phyloP scores from a whole-genome alignment of 2,888 invertebrate species.

The Phyllotreta cruciferae region DNA sequence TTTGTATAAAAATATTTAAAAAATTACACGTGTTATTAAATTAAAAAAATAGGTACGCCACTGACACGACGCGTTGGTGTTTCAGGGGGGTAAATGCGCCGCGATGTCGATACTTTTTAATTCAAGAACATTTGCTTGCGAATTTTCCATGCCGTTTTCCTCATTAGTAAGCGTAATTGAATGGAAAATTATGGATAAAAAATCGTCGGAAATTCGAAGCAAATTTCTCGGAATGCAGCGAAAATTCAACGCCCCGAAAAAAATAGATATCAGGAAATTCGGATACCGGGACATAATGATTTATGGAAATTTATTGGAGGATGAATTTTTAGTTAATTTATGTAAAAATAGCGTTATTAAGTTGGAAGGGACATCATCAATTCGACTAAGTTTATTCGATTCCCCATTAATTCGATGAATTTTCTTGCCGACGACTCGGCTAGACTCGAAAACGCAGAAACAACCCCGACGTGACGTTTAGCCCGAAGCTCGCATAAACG shows the following conservation, averaged over 20 bases:
- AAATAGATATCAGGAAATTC: neutral
- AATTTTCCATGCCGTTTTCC: constrained; percentile 12
- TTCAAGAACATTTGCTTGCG: constrained; percentile 13
- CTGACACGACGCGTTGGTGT: neutral
- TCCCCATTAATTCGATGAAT: too few species aligned
- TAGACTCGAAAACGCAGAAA: constrained; percentile 1
- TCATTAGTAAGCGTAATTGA: constrained; percentile 12
- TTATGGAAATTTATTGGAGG: too few species aligned
- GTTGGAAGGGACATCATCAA: too few species aligned
- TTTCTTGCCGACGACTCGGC: too few species aligned
- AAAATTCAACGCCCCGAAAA: neutral
- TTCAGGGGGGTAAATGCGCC: neutral
- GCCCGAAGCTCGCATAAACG: constrained; percentile 48
- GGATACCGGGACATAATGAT: too few species aligned
- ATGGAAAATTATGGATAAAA: constrained; percentile 2
- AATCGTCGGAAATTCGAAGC: too few species aligned
- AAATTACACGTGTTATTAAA: too few species aligned
- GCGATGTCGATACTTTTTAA: constrained; percentile 13
- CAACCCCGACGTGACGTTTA: constrained; percentile 42
- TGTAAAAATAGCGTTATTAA: too few species aligned
- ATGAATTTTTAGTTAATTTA: too few species aligned
- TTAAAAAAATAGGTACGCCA: neutral
- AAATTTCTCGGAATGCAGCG: too few species aligned
- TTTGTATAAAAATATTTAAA: too few species aligned
- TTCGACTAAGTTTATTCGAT: too few species aligned